Conservation (phyloP, 2,797 vertebrate species). For the Myotis pilosus region DNA sequence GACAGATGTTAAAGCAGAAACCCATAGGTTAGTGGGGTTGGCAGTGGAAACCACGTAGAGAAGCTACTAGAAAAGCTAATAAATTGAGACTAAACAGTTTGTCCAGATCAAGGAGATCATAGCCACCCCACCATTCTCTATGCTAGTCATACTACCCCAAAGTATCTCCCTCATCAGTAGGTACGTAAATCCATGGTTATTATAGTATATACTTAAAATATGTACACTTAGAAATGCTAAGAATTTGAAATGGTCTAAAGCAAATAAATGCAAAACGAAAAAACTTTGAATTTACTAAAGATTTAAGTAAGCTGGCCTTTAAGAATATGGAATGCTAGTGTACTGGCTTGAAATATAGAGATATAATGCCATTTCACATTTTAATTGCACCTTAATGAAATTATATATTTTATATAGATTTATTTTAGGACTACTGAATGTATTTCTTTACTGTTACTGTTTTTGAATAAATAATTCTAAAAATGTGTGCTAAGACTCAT, state of each 20-base stretch:
- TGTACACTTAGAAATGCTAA: slow-evolving; percentile 4
- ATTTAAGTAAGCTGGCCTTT: background rate
- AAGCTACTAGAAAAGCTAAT: slow-evolving; percentile 20
- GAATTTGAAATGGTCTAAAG: background rate
- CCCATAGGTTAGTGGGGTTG: background rate
- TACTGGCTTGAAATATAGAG: background rate
- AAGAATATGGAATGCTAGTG: background rate
- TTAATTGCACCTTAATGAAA: slow-evolving; percentile 51
- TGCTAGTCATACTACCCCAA: background rate
- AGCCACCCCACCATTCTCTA: background rate
- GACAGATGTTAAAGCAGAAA: background rate
- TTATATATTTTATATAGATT: slow-evolving; percentile 12
- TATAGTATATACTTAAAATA: background rate
- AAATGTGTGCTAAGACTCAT: background rate
- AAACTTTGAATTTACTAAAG: background rate
- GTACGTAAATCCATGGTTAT: background rate
- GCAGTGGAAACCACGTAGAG: background rate
- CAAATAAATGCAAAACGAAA: background rate
- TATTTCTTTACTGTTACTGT: slow-evolving; percentile 42
- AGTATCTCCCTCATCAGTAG: background rate
- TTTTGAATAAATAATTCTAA: slow-evolving; percentile 63
- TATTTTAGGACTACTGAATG: slow-evolving; percentile 30
- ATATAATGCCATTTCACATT: slow-evolving; percentile 19
- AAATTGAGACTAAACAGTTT: background rate
- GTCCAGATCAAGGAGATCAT: background rate